Evolutionary conservation across 2,113 vertebrate genomes (phyloP), one percentile per base, ranked within the genome.

Genomic region (Corythornis madagascariensis): DNA sequence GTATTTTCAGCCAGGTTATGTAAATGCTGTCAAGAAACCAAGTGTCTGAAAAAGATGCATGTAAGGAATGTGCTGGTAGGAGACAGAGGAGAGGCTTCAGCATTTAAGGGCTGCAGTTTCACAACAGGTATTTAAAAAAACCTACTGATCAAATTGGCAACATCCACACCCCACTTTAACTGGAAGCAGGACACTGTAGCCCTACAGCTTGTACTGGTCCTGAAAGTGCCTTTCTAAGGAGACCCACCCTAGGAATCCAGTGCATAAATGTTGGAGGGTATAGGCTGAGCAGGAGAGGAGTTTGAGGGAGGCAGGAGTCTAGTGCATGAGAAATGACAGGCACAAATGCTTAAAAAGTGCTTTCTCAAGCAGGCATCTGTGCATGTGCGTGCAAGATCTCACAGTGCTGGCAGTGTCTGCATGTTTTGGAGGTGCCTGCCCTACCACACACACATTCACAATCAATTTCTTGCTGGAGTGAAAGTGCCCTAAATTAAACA

Each of bases 21-120:
- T 67, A 87, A 96, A 94, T n/a, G 75, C 88, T 91, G 92, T 65
- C 90, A 60, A 89, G 94, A 75, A 91, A 87, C 31, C 74, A 33
- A 82, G 48, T 8, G 77, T 52, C 81, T 95, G 70, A 38, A 43
- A 74, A 84, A n/a, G 78, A 89, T n/a, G 33, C 47, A 21, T 77
- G 63, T 52, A 29, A 89, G 92, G 61, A 69, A 67, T 18, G 74
- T 67, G 82, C 38, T 11, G 9, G 57, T 8, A 84, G 79, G 79
- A 88, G 74, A 22, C 52, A 10, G 45, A 56, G 43, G 13, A 52
- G 53, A 78, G 61, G 57, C 13, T 74, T 74, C 22, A 2, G 19
- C 10, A 8, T 28, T 89, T 4, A 4, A 63, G 48, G 45, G 12
- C 6, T 52, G 69, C 18, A 20, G 13, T 25, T 88, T 76, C 64